Evolutionary conservation across 2,113 vertebrate species (phyloP), one percentile per base, ranked within the genome.

Genomic region (Dipodomys spectabilis): DNA sequence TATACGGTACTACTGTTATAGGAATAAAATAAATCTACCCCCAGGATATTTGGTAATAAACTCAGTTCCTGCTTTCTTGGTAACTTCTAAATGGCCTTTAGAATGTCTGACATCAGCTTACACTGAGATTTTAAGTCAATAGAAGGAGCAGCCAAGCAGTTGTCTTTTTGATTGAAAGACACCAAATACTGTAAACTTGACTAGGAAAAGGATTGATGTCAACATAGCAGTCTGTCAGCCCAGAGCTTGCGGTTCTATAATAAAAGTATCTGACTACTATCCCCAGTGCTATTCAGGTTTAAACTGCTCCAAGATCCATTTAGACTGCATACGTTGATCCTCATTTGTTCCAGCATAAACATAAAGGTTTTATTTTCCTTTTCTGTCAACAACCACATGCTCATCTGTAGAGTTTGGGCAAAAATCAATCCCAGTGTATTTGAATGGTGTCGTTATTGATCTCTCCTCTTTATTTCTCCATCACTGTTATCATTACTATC

Each of bases 1-100:
- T n/a, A 95, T 91, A 75, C 39, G 5, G 15, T 39, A 3, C 16
- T 86, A 53, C 81, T 80, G 39, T 30, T 69, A 13, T 57, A 57
- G 53, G 53, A 30, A 79, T 88, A 49, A 71, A 96, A 57, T 97
- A 95, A 97, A 92, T 95, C 90, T 95, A 57, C 74, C 83, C 81
- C 53, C 53, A 88, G 35, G 30, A 22, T 57, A 64, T 30, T 96
- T 7, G 95, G 95, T 97, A 96, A 93, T 94, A 95, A 94, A 90
- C 7, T 65, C 20, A 83, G 68, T 28, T 44, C 92, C 92, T 91
- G 69, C 13, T 68, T 95, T 64, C 92, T 53, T 80, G 60, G 65
- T 88, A 96, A 45, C 91, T 83, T 96, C 83, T 95, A 64, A 82
- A 73, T 78, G 79, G 90, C 23, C 2, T 53, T 28, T 9, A 92